phyloP scores from a whole-genome alignment of 2,888 invertebrate genomes.

The Meteorus cinctellus region DNA sequence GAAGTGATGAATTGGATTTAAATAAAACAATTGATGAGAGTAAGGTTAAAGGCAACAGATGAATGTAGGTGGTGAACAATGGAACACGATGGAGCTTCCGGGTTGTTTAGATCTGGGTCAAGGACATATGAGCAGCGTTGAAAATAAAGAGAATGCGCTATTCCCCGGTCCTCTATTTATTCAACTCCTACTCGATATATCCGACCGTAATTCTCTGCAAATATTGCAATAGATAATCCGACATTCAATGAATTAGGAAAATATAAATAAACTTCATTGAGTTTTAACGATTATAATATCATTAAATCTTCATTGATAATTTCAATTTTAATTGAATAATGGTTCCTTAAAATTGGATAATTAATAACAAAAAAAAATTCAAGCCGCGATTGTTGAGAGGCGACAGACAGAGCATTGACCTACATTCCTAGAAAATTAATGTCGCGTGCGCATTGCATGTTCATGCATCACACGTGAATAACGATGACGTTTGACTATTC shows the following conservation, averaged over 20 bases:
- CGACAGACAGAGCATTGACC: conserved; percentile 38
- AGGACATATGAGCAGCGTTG: conserved; percentile 15
- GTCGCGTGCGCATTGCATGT: conserved; percentile 34
- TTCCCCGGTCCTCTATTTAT: not conserved
- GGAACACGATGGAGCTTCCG: conserved; percentile 16
- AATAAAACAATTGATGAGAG: conserved; percentile 29
- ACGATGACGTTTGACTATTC: conserved; percentile 22
- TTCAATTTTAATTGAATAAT: too few relatives aligned
- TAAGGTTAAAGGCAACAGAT: not conserved
- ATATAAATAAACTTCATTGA: not conserved
- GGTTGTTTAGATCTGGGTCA: conserved; percentile 30
- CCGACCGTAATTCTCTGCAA: not conserved
- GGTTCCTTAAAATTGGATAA: not conserved
- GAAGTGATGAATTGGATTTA: not conserved
- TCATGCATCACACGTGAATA: conserved; percentile 9
- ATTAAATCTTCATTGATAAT: too few relatives aligned
- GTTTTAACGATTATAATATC: not conserved
- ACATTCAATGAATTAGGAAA: not conserved
- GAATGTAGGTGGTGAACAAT: conserved; percentile 12
- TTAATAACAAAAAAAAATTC: not conserved
- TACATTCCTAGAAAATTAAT: conserved; percentile 34
- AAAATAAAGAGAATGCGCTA: conserved; percentile 1
- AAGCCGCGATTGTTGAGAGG: not conserved
- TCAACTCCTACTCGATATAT: not conserved
- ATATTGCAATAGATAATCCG: not conserved